Evolutionary conservation across 2,888 invertebrate species (phyloP), one percentile per base, ranked within the genome.

Genomic region (Dynastes grantii): DNA sequence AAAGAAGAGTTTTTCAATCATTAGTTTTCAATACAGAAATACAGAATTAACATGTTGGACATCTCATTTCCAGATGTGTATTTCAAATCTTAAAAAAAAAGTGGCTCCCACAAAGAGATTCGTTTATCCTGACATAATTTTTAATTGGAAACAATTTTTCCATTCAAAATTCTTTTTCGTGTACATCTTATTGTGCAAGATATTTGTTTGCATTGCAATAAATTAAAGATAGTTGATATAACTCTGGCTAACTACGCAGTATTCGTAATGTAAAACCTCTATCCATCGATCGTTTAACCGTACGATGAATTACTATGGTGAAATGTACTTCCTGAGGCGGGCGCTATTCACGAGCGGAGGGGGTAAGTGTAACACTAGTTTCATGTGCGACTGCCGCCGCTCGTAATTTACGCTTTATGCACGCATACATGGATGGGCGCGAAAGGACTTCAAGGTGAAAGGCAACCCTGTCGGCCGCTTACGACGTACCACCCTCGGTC

Each of bases 401-500:
- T 32, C 32, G 58, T 73, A 73, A 73, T 73, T 73, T 61, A 73
- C 73, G 40, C 73, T 45, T 55, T 16, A 16, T 16, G 55, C 58
- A 61, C 45, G 61, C 61, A 61, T 58, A 53, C 61, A 73, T 53
- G 58, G 53, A 73, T 37, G 75, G 78, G 71, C 76, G 76, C 79
- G 84, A 84, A 85, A 86, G 85, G 86, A 86, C 86, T 85, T 86
- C 85, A 85, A 85, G 85, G 84, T 77, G 78, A 80, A 70, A 79
- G 76, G 64, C 75, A 77, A 73, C 78, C 79, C 65, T 73, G 55
- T 64, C 76, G 78, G 45, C 61, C 58, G 82, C 81, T 78, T 81
- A 77, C 82, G 82, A 81, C 82, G 65, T 80, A 80, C 80, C 73
- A 76, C 78, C 76, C 79, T 75, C 55, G 63, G 79, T 53, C 76